Percentiles rank a stretch among this genome's conserved stretches.
Conservation (phyloP, 2,797 vertebrate genomes). For the Bufotes viridis region DNA sequence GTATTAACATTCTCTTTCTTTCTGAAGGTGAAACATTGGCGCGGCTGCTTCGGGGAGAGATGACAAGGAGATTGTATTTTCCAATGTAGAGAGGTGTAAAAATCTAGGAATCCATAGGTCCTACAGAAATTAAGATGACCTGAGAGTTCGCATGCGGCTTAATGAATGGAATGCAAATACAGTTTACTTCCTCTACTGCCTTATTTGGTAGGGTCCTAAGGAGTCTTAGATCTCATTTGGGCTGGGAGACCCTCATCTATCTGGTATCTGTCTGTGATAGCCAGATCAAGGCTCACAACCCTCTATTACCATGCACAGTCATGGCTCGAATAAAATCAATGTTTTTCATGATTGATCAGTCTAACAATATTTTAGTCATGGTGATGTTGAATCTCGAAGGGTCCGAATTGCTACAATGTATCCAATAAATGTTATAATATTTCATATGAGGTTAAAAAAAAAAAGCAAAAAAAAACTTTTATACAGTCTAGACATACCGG, state of each 20-base stretch:
- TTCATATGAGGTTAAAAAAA: no score
- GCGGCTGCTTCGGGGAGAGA: background rate
- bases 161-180: background rate
- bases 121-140: background rate
- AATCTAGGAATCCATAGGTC: background rate
- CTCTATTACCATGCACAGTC: background rate
- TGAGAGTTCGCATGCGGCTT: background rate
- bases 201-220: background rate
- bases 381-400: background rate
- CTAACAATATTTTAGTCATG: background rate
- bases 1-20: slow-evolving; percentile 42
- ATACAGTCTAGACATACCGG: no score
- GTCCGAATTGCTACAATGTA: no score
- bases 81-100: background rate
- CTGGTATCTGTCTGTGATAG: background rate
- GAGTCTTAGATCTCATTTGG: background rate
- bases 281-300: background rate
- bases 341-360: background rate
- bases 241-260: background rate
- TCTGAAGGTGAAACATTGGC: slow-evolving; percentile 49
- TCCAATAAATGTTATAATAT: no score
- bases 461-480: no score
- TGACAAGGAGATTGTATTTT: background rate
- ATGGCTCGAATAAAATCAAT: background rate
- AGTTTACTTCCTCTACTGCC: background rate